Percentiles rank a stretch among this genome's conserved stretches.
Evolutionary conservation across 1,140 invertebrate genomes (phyloP).

Genomic region (Lamellibrachia luymesi): DNA sequence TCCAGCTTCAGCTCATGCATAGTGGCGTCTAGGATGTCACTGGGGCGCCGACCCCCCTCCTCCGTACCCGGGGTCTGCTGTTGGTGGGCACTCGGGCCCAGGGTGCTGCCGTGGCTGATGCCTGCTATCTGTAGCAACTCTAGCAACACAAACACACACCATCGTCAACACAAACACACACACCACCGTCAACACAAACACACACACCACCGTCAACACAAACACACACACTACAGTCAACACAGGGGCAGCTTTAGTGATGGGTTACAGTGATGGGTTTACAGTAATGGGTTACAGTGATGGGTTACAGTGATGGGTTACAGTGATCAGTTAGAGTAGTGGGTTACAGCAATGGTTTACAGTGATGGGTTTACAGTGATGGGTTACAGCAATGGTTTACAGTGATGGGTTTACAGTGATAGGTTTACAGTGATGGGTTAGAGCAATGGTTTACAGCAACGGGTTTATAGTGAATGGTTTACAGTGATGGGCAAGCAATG

Average conservation of each 20-base stretch:
- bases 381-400: neutral
- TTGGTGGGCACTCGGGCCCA: constrained; percentile 51
- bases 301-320: neutral
- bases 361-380: neutral
- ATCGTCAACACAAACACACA: constrained; percentile 7
- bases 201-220: no score
- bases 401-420: neutral
- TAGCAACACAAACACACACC: constrained; percentile 51
- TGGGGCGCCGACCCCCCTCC: constrained; percentile 40
- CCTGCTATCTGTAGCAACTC: constrained; percentile 83
- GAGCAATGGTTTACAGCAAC: neutral
- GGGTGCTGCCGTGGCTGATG: constrained; percentile 66
- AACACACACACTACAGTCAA: neutral
- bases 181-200: no score
- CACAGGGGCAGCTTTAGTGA: neutral
- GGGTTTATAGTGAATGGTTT: neutral
- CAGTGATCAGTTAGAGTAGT: neutral
- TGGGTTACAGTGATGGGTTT: neutral
- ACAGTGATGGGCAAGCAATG: neutral
- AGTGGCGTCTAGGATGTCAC: constrained; percentile 80
- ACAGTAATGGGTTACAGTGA: neutral
- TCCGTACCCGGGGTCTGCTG: constrained; percentile 35
- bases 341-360: neutral
- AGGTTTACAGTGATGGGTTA: neutral
- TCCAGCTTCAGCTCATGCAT: constrained; percentile 86